A percentile compares a stretch with the other conserved stretches of the same genome.
Conservation (phyloP, 92 coral and sea anemone genomes). For the Siderastrea siderea region DNA sequence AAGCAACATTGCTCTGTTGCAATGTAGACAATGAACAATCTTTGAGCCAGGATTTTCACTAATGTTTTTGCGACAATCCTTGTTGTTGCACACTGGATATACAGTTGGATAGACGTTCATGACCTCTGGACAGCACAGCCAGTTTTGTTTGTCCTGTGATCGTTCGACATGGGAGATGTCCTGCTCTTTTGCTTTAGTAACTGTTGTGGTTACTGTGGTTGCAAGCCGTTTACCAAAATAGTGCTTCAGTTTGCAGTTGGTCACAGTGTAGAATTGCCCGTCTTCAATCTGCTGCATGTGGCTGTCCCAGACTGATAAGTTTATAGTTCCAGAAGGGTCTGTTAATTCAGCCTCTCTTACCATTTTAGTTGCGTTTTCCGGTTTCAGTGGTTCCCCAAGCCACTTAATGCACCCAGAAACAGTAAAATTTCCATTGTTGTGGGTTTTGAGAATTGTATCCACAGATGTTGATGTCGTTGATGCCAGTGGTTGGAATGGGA, state of each 20-base stretch:
- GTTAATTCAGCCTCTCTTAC: conserved; percentile 59
- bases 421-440: conserved; percentile 56
- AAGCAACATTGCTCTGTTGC: conserved; percentile 69
- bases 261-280: conserved; percentile 47
- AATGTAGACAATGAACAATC: conserved; percentile 44
- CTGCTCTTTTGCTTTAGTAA: conserved; percentile 52
- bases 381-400: conserved; percentile 39
- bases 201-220: conserved; percentile 52
- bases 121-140: conserved; percentile 67
- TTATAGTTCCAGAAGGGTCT: conserved; percentile 66
- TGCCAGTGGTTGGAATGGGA: conserved; percentile 42
- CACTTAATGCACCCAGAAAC: conserved; percentile 57
- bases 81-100: conserved; percentile 73
- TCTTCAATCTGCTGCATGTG: conserved; percentile 69
- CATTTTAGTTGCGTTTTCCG: conserved; percentile 54
- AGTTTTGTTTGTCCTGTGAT: conserved; percentile 36
- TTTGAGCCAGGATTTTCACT: conserved; percentile 47
- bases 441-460: conserved; percentile 22
- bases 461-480: conserved; percentile 40
- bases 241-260: conserved; percentile 67
- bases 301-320: conserved; percentile 56
- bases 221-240: conserved; percentile 67
- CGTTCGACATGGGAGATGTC: conserved; percentile 44
- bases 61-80: conserved; percentile 56
- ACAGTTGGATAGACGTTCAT: conserved; percentile 39